Base-by-base conservation (phyloP, 2,797 vertebrate genomes). In the Rhynchonycteris naso region DNA sequence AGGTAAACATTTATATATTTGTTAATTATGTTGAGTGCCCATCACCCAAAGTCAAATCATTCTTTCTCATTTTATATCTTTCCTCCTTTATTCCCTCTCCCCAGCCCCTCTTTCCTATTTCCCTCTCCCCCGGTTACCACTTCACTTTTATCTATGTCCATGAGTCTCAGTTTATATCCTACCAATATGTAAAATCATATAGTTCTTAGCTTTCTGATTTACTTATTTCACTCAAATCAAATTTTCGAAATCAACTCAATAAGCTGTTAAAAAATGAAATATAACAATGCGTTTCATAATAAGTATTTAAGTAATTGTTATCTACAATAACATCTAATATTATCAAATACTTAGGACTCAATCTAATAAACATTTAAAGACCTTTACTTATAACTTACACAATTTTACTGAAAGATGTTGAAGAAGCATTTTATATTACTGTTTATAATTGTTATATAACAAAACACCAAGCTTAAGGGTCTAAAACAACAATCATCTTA, bases 261-360 rank as follows among this genome's bases (percentile, higher is more conserved):
- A 87, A 89, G 66, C 30, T 89, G 4, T 52, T 79, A 65, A 24
- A 91, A 93, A 91, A 91, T 76, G 26, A 87, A 68, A 75, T 66
- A 61, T 80, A 90, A 85, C 6, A 76, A 59, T 28, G 21, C 78
- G 76, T 63, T 54, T 18, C 38, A 43, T 69, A 82, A 78, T 66
- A 81, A 38, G 71, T 38, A 68, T 24, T 2, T 16, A 65, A 72
- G 71, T 50, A 74, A 84, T 63, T 74, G 5, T 47, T 76, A 58
- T 66, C 88, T 91, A 66, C 2, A 91, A 38, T 71, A 81, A 38
- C 10, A 90, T 66, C 21, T 65, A 76, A 82, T 24, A 65, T 24
- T 72, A 54, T 75, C 16, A 69, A 87, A 75, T 69, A 33, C 24
- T 52, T 78, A 71, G 13, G 2, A 78, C 54, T 68, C 56, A 80